These are phyloP conservation scores for Henricia sp. DNA, from an alignment of 53 echinoderm and acorn worm species.

Conservation along the genomic window DNA sequence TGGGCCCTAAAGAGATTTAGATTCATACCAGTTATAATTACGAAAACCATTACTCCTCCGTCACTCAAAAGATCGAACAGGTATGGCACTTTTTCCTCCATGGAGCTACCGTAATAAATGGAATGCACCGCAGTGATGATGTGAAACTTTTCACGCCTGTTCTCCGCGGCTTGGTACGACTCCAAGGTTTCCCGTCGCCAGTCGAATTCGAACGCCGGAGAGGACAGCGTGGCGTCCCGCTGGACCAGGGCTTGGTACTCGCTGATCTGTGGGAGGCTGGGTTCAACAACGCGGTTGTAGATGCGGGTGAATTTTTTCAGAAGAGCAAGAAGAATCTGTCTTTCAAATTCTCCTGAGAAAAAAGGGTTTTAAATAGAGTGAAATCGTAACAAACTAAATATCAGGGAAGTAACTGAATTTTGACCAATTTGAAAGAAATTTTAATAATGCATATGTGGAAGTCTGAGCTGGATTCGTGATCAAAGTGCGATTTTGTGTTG, in stretches of 20 bases:
- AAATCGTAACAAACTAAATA: neutral
- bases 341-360: slow-evolving; percentile 28
- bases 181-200: slow-evolving; percentile 37
- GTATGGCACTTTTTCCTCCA: slow-evolving; percentile 35
- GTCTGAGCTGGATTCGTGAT: too few species aligned
- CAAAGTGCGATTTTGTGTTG: too few species aligned
- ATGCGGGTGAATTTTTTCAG: slow-evolving; percentile 21
- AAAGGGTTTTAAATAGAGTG: neutral
- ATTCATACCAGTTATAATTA: slow-evolving; percentile 27
- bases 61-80: slow-evolving; percentile 10
- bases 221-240: neutral
- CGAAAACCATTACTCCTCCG: slow-evolving; percentile 23
- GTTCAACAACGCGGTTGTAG: slow-evolving; percentile 34
- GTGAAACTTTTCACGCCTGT: slow-evolving; percentile 2
- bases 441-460: too few species aligned
- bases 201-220: slow-evolving; percentile 13
- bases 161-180: neutral
- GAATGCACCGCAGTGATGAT: slow-evolving; percentile 39
- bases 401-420: neutral
- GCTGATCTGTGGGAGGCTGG: slow-evolving; percentile 5
- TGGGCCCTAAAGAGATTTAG: neutral
- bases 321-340: slow-evolving; percentile 24
- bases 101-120: slow-evolving; percentile 27
- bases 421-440: neutral
- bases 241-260: neutral